Evolutionary conservation across 2,797 vertebrate species (phyloP).

Genomic region (Neosalanx taihuensis): DNA sequence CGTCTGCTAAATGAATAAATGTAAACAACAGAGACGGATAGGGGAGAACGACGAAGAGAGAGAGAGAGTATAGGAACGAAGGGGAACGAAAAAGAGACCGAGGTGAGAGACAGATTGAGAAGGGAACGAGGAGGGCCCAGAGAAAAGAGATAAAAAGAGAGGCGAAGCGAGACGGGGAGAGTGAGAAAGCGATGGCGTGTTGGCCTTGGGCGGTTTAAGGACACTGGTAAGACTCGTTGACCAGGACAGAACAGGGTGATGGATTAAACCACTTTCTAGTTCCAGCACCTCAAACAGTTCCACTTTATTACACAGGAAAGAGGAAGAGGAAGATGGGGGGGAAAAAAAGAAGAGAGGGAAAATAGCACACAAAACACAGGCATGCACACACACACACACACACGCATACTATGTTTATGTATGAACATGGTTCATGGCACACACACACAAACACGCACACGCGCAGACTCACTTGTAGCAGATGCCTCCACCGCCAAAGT

Average conservation of each 20-base stretch:
- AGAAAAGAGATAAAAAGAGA: no score
- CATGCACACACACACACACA: slow-evolving; percentile 8
- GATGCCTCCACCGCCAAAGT: slow-evolving; percentile 27
- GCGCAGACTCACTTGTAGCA: not conserved
- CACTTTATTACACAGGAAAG: no score
- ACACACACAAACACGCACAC: not conserved
- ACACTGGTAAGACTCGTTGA: not conserved
- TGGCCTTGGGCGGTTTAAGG: not conserved
- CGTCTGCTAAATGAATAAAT: no score
- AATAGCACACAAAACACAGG: slow-evolving; percentile 8
- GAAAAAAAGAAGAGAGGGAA: not conserved
- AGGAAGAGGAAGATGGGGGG: no score
- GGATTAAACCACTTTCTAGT: not conserved
- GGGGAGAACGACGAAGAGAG: slow-evolving; percentile 7
- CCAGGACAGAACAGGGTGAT: not conserved
- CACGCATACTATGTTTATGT: not conserved
- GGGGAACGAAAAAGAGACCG: not conserved
- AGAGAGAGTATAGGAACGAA: slow-evolving; percentile 16
- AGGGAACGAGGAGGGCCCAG: not conserved
- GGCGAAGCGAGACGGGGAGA: not conserved
- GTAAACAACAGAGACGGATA: not conserved
- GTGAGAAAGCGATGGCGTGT: not conserved
- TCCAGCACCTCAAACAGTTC: no score
- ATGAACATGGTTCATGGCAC: not conserved
- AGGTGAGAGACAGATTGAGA: slow-evolving; percentile 8